These are phyloP conservation scores for Thyatira batis DNA, from an alignment of 2,888 invertebrate genomes.

Conservation along the genomic window DNA sequence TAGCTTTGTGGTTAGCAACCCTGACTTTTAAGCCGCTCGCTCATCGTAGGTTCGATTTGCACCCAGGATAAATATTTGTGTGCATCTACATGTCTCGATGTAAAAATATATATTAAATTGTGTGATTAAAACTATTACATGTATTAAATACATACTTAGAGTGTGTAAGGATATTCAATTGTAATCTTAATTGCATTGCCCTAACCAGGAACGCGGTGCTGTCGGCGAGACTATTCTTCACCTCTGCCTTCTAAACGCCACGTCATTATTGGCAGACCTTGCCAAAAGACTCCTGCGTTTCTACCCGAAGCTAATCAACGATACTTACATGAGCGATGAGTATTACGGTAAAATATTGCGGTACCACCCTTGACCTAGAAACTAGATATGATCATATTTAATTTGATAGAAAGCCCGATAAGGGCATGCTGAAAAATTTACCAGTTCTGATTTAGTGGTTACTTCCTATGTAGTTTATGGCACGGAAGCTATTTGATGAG, in stretches of 20 bases:
- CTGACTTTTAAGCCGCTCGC: no score
- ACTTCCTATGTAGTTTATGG: slow-evolving; percentile 30
- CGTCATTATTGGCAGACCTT: slow-evolving; percentile 94
- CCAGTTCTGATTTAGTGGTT: slow-evolving; percentile 49
- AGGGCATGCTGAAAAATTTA: slow-evolving; percentile 37
- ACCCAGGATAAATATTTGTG: no score
- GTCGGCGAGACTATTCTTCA: slow-evolving; percentile 98
- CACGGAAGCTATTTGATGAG: slow-evolving; percentile 20
- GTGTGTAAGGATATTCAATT: no score
- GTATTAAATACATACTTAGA: no score
- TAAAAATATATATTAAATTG: no score
- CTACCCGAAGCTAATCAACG: slow-evolving; percentile 97
- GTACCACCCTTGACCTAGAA: slow-evolving; percentile 8
- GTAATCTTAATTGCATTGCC: slow-evolving; percentile 11
- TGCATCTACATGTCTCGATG: no score
- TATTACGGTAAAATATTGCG: slow-evolving; percentile 89
- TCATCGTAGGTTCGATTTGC: no score
- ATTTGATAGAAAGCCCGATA: slow-evolving; percentile 69
- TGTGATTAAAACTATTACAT: no score
- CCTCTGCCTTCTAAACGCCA: slow-evolving; percentile 94
- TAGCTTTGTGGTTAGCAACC: no score
- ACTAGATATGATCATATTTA: background rate
- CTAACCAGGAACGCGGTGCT: slow-evolving; percentile 91
- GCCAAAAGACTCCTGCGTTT: slow-evolving; percentile 94
- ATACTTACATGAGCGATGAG: slow-evolving; percentile 97